Base-by-base conservation (phyloP, 1,140 invertebrate species). In the Geopemphigus sp. region DNA sequence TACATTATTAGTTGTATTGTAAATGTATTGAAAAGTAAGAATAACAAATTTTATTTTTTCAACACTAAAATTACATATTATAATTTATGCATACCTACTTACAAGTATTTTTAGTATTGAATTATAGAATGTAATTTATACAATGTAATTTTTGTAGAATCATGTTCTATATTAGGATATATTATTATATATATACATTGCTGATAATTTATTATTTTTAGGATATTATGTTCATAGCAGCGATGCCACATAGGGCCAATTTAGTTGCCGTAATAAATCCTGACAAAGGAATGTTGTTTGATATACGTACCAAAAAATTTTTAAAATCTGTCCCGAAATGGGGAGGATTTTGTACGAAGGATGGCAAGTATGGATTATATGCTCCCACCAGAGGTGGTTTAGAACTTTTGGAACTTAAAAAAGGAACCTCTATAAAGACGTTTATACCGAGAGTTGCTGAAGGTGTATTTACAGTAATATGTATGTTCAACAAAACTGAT, bases 381-480 rank as follows among this genome's bases (percentile, higher is more conserved):
- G 96, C 97, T 0, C 97, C 97, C 0, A 90, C 91, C 66, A 88
- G 89, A 82, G 97, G 97, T 0, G 97, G 97, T 1, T 86, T 99
- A 1, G 96, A 98, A 84, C 88, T 97, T 26, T 88, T 96, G 39
- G 94, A 96, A 84, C 85, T 96, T 78, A 93, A 94, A 85, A 90
- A 94, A 86, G 93, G 95, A 11, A 89, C 90, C 54, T 91, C 90
- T 0, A 90, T 94, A 0, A 91, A 92, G 84, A 95, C 93, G 0
- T 93, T 96, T 68, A 96, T 98, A 81, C 93, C 94, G 1, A 91
- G 93, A 85, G 92, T 98, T 0, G 96, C 96, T 12, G 97, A 99
- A 86, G 97, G 97, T 4, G 96, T 99, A 0, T 98, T 98, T 85
- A 95, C 93, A 17, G 95, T 98, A 29, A 94, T 96, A 82, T 95